Percentiles rank a stretch among this genome's conserved stretches.
phyloP scores from a whole-genome alignment of 2,113 vertebrate species.

The Ranitomeya variabilis region DNA sequence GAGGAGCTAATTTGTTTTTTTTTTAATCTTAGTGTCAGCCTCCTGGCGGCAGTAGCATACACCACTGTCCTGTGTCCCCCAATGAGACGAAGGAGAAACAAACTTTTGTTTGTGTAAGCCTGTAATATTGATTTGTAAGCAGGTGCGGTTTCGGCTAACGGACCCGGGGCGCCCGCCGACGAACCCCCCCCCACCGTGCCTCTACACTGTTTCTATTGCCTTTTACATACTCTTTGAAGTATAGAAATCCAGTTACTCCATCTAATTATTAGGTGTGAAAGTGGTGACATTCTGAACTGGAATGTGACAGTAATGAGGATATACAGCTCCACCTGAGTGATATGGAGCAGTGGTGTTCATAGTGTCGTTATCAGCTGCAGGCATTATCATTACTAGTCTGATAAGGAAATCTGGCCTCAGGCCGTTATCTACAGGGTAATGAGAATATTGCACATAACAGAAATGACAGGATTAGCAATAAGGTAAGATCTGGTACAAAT shows the following conservation, averaged over 20 bases:
- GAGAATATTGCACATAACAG: conserved; percentile 22
- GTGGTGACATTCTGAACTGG: neutral
- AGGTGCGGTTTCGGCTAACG: too few species aligned
- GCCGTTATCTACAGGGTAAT: conserved; percentile 37
- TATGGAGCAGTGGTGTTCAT: neutral
- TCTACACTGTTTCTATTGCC: neutral
- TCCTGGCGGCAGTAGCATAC: too few species aligned
- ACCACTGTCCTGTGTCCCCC: too few species aligned
- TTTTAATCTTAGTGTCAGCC: too few species aligned
- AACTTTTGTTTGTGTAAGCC: too few species aligned
- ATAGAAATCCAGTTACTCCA: neutral
- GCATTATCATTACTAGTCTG: conserved; percentile 22
- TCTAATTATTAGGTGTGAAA: conserved; percentile 4
- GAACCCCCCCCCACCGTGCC: too few species aligned
- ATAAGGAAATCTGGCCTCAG: conserved; percentile 31
- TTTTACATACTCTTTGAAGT: neutral
- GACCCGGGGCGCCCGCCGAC: too few species aligned
- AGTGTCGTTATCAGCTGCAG: neutral
- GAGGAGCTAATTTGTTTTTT: too few species aligned
- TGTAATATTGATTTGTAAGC: too few species aligned
- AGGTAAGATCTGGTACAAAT: conserved; percentile 17
- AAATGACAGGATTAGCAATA: conserved; percentile 5
- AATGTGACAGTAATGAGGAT: conserved; percentile 24
- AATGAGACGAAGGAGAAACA: too few species aligned
- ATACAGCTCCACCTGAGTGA: conserved; percentile 5